Base-by-base conservation (phyloP, 2,113 vertebrate species). In the Planiliza haematocheilus region DNA sequence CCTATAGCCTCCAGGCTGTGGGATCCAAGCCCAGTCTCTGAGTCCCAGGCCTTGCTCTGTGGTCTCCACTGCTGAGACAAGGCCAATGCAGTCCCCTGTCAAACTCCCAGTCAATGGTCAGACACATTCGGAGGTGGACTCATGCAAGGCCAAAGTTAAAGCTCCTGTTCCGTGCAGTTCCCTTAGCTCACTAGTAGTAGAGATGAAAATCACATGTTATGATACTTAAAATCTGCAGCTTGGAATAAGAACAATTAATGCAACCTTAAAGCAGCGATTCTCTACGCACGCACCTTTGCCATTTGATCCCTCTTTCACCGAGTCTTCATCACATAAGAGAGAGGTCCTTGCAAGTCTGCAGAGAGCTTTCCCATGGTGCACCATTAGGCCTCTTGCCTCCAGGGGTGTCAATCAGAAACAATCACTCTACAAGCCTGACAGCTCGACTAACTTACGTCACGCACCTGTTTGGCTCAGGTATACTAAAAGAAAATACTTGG, bases 71-170 rank as follows among this genome's bases (percentile, higher is more conserved):
- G 68, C 83, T 90, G 83, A 91, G 88, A 91, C 81, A 67, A 53
- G 83, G 95, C 94, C 95, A 94, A 94, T 92, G 93, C 91, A 82
- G 88, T 85, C 78, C 76, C 74, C 62, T 70, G 65, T 91, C 88
- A 88, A 85, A 85, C 38, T 70, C 75, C 84, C 56, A 82, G 82
- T 90, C 89, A 88, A 74, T 18, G 84, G 87, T 90, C 84, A 82
- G 83, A 67, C 73, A 46, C 82, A 79, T 72, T 81, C 68, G 61
- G 68, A 80, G 68, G 79, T 82, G 79, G 80, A 84, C 66, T 82
- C 70, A 65, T 75, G 74, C 78, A 77, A 79, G 53, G 81, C 70
- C 60, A 75, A 84, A 80, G 65, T 81, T 82, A 81, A 80, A 74
- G 77, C 65, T 46, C 59, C 42, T 6, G 16, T 43, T 71, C 67